Evolutionary conservation across 2,113 vertebrate genomes (phyloP).

Genomic region (Choloepus hoffmanni): DNA sequence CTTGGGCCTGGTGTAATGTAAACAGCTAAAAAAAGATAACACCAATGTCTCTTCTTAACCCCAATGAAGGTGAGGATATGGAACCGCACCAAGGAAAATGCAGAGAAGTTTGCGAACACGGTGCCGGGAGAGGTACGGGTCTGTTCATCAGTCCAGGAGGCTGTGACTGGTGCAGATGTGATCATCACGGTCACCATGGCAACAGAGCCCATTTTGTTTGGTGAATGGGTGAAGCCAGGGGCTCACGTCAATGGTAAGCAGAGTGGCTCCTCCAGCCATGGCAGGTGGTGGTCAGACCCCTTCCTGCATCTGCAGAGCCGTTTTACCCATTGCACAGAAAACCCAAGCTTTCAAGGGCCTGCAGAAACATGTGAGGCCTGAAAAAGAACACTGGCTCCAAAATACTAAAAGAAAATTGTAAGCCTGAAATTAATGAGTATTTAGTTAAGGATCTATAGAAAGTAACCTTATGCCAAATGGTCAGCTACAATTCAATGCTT

Average conservation of each 20-base stretch:
- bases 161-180: slow-evolving; percentile 93
- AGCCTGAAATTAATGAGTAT: not conserved
- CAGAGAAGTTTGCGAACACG: slow-evolving; percentile 85
- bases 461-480: not conserved
- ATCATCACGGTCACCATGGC: slow-evolving; percentile 95
- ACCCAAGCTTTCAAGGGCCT: not conserved
- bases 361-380: not conserved
- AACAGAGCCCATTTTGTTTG: slow-evolving; percentile 91
- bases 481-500: not conserved
- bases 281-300: not conserved
- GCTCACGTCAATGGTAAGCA: slow-evolving; percentile 95
- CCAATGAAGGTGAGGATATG: slow-evolving; percentile 92
- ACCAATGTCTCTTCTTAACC: not conserved
- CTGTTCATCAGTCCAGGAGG: slow-evolving; percentile 90
- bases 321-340: not conserved
- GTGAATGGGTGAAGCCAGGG: slow-evolving; percentile 96
- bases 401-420: not conserved
- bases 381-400: not conserved
- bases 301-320: not conserved
- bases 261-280: not conserved
- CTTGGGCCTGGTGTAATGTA: not conserved
- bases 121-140: slow-evolving; percentile 86
- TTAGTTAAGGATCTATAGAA: not conserved
- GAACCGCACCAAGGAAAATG: slow-evolving; percentile 88
- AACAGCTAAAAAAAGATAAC: not conserved